Base-by-base conservation (phyloP, 2,113 vertebrate species). In the Tretioscincus oriximinensis region DNA sequence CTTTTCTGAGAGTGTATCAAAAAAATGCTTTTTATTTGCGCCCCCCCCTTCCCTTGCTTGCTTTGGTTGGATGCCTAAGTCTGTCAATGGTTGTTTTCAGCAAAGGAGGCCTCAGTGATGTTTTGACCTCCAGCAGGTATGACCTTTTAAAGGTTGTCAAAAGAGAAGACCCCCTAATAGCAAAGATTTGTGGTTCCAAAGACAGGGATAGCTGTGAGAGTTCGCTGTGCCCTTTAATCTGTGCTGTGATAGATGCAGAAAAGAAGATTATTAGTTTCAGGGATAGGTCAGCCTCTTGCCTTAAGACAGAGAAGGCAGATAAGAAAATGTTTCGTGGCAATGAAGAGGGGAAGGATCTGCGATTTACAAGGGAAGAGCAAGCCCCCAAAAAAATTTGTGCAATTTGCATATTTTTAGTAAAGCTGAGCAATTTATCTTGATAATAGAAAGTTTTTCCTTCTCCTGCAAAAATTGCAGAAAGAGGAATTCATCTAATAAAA, bases 71-170 rank as follows among this genome's bases (percentile, higher is more conserved):
- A 63, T 29, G 80, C 65, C 80, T 69, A 31, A 76, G 35, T 76
- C 24, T 68, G n/a, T 70, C 80, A 70, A 21, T 54, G 61, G 41
- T 61, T 76, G 35, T 51, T 69, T 69, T 81, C 65, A 70, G 51
- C 21, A 65, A 73, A 69, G 31, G 70, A 47, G 51, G 29, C 51
- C 68, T 64, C 29, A 7, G 65, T 61, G n/a, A 65, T 61, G 35
- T 69, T 69, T 47, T 81, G 73, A 69, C 80, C 73, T 81, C 80
- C 51, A 69, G 73, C 66, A 76, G 80, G 22, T 76, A 74, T 81
- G 65, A 81, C 80, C 80, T 81, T 81, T 81, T 16, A 11, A 63
- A n/a, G 28, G 65, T 81, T 81, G 80, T 81, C 80, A 81, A 73
- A 81, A 80, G 54, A 76, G 66, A 61, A 76, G 73, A 76, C 73